Conservation (phyloP, 2,113 vertebrate species). For the Uropsilus gracilis region DNA sequence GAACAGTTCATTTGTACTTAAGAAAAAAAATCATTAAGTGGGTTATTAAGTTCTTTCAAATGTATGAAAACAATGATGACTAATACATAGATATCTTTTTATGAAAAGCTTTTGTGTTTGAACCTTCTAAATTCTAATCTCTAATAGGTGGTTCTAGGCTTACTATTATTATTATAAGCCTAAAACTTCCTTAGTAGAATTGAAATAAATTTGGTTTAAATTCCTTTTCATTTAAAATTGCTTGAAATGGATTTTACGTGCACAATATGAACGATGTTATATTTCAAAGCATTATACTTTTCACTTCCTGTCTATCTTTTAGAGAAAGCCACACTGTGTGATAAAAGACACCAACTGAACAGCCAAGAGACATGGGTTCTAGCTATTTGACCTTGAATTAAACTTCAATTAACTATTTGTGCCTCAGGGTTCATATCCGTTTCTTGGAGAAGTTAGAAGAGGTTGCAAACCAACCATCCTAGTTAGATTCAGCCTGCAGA, state of each 20-base stretch:
- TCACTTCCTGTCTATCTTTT: constrained; percentile 69
- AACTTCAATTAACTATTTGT: constrained; percentile 53
- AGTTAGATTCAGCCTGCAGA: not conserved
- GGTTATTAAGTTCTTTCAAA: constrained; percentile 81
- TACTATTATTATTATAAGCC: constrained; percentile 76
- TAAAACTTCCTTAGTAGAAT: constrained; percentile 75
- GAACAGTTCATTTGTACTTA: constrained; percentile 79
- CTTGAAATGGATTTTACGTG: constrained; percentile 70
- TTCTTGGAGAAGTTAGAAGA: not conserved
- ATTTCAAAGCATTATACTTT: constrained; percentile 66
- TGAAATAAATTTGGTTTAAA: constrained; percentile 78
- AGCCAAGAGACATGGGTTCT: constrained; percentile 23
- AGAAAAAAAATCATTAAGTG: constrained; percentile 77
- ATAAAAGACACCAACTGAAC: not conserved
- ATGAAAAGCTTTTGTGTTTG: constrained; percentile 77
- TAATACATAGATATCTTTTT: constrained; percentile 78
- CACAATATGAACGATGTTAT: constrained; percentile 63
- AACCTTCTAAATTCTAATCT: constrained; percentile 75
- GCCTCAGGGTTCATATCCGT: constrained; percentile 14
- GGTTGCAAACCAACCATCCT: not conserved
- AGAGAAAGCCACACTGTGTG: constrained; percentile 51
- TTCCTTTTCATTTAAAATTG: constrained; percentile 69
- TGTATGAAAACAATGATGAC: constrained; percentile 82
- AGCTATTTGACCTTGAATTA: constrained; percentile 63
- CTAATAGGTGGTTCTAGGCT: constrained; percentile 74